Conservation (phyloP, 2,113 vertebrate species). For the Indicator maculatus region DNA sequence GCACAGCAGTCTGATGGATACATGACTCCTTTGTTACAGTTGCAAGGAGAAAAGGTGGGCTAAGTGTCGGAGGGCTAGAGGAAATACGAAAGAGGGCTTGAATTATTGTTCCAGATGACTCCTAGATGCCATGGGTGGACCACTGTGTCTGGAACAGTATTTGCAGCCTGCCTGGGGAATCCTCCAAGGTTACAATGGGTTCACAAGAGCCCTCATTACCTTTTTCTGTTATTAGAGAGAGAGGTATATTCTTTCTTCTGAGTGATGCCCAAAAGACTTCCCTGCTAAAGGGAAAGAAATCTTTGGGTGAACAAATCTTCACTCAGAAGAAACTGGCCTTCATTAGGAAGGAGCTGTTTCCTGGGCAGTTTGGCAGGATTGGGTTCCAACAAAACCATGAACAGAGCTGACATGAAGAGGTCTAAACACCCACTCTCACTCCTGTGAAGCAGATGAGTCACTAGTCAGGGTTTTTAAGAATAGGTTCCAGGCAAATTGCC, state of each 20-base stretch:
- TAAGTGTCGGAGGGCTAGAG: neutral
- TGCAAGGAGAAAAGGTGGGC: neutral
- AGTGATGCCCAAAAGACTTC: neutral
- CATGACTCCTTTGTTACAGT: neutral
- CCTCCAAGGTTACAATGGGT: neutral
- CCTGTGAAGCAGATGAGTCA: neutral
- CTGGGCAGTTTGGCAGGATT: neutral
- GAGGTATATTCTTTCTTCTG: neutral
- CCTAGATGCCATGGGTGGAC: neutral
- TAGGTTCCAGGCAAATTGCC: neutral
- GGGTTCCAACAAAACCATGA: neutral
- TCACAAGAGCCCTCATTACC: neutral
- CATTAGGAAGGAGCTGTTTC: neutral
- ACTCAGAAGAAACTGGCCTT: neutral
- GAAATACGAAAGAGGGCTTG: neutral
- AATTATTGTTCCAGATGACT: neutral
- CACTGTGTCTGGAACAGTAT: neutral
- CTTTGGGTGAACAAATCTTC: neutral
- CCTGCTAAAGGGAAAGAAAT: neutral
- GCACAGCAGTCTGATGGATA: neutral
- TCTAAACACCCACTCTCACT: neutral
- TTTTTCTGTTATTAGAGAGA: neutral
- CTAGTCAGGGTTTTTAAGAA: neutral
- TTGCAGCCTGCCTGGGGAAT: neutral
- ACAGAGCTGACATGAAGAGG: neutral